Evolutionary conservation across 1,140 invertebrate genomes (phyloP).

Genomic region (Tetranychus urticae): DNA sequence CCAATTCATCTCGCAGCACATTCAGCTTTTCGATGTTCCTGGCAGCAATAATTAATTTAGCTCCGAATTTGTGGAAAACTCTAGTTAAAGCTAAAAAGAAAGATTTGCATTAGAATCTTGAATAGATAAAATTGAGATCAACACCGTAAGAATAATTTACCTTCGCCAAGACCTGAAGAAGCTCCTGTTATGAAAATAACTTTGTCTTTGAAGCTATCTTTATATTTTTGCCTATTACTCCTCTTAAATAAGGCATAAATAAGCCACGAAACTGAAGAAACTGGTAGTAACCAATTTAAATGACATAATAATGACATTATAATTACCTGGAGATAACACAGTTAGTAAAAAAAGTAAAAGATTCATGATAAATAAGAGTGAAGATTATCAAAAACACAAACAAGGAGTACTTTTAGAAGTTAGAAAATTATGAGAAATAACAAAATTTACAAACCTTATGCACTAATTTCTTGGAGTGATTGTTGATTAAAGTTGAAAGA

Average conservation of each 20-base stretch:
- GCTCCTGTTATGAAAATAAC: slow-evolving; percentile 83
- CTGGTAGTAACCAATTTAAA: background rate
- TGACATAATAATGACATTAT: too few relatives aligned
- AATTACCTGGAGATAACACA: too few relatives aligned
- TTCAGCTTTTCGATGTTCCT: slow-evolving; percentile 49
- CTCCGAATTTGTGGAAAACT: slow-evolving; percentile 54
- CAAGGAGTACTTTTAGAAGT: too few relatives aligned
- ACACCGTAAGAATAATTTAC: slow-evolving; percentile 11
- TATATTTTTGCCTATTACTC: background rate
- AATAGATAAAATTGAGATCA: too few relatives aligned
- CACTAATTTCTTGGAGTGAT: too few relatives aligned
- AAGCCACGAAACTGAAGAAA: background rate
- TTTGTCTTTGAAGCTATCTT: slow-evolving; percentile 25
- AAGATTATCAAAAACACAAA: too few relatives aligned
- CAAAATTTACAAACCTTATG: too few relatives aligned
- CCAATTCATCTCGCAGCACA: slow-evolving; percentile 42
- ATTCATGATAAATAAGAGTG: too few relatives aligned
- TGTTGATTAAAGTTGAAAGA: too few relatives aligned
- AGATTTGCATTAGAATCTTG: too few relatives aligned
- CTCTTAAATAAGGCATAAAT: background rate
- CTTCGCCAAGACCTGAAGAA: slow-evolving; percentile 77
- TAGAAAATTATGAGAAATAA: too few relatives aligned
- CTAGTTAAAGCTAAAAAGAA: slow-evolving; percentile 41
- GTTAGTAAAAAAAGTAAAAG: too few relatives aligned
- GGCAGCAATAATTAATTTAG: slow-evolving; percentile 56